A percentile compares a stretch with the other conserved stretches of the same genome.
Evolutionary conservation across 2,797 vertebrate species (phyloP).

Genomic region (Acrocephalus scirpaceus): DNA sequence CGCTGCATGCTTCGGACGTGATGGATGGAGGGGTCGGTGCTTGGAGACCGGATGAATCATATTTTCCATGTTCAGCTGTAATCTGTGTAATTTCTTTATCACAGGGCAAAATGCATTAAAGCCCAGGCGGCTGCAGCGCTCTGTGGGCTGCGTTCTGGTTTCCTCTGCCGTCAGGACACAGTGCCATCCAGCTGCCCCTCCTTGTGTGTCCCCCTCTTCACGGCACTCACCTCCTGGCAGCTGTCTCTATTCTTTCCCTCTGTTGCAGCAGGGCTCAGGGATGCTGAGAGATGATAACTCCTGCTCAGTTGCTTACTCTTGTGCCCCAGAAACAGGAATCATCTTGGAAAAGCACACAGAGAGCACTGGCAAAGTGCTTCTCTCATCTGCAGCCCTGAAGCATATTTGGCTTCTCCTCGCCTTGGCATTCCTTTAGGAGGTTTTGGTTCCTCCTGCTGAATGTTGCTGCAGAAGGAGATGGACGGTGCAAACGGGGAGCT

Average conservation of each 20-base stretch:
- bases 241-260: not conserved
- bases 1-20: not conserved
- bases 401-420: not conserved
- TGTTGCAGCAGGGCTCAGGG: not conserved
- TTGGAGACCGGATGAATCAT: not conserved
- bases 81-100: conserved; percentile 10
- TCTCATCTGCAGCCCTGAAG: accelerated
- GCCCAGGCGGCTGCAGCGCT: not conserved
- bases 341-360: accelerated
- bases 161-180: not conserved
- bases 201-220: accelerated
- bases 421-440: not conserved
- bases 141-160: not conserved
- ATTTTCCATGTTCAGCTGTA: not conserved
- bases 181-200: not conserved
- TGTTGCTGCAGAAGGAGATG: not conserved
- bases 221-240: not conserved
- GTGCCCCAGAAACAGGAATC: accelerated
- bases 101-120: not conserved
- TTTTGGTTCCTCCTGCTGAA: not conserved
- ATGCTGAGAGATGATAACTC: not conserved
- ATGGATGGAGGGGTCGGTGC: not conserved
- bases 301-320: not conserved
- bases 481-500: accelerated
- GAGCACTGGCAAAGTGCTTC: not conserved